phyloP scores from a whole-genome alignment of 1,140 invertebrate genomes.

The Apis florea region DNA sequence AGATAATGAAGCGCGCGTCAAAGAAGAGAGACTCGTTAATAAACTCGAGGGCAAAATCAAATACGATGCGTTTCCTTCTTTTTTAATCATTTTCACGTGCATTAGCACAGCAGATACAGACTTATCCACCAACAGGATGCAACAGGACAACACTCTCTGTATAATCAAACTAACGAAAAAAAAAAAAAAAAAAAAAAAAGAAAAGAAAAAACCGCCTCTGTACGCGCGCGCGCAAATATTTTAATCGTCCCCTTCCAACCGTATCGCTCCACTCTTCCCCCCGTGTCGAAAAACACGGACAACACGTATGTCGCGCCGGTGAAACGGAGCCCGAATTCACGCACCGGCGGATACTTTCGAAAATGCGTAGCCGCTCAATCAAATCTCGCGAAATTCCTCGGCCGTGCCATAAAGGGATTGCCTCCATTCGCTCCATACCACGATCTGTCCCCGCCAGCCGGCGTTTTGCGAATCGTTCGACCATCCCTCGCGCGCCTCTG shows the following conservation, averaged over 20 bases:
- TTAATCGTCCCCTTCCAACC: slow-evolving; percentile 4
- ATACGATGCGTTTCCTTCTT: too few relatives aligned
- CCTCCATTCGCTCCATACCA: slow-evolving; percentile 25
- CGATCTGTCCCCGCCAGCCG: too few relatives aligned
- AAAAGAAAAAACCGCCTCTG: background rate
- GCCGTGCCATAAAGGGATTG: slow-evolving; percentile 56
- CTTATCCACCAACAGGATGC: too few relatives aligned
- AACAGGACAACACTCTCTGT: too few relatives aligned
- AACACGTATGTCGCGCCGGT: background rate
- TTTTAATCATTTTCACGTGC: too few relatives aligned
- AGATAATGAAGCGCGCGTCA: too few relatives aligned
- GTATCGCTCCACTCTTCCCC: background rate
- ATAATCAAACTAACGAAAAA: background rate
- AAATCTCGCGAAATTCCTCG: slow-evolving; percentile 53
- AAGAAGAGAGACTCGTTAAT: too few relatives aligned
- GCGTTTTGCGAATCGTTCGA: slow-evolving; percentile 27
- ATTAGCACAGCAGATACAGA: too few relatives aligned
- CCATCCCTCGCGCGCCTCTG: background rate
- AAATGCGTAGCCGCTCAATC: slow-evolving; percentile 54
- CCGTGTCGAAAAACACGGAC: slow-evolving; percentile 3
- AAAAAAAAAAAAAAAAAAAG: background rate
- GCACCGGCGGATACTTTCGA: slow-evolving; percentile 43
- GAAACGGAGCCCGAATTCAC: slow-evolving; percentile 38
- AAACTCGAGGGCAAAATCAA: too few relatives aligned
- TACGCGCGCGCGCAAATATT: background rate